A percentile compares a stretch with the other conserved stretches of the same genome.
Conservation (phyloP, 2,113 vertebrate species). For the Festucalex cinctus region DNA sequence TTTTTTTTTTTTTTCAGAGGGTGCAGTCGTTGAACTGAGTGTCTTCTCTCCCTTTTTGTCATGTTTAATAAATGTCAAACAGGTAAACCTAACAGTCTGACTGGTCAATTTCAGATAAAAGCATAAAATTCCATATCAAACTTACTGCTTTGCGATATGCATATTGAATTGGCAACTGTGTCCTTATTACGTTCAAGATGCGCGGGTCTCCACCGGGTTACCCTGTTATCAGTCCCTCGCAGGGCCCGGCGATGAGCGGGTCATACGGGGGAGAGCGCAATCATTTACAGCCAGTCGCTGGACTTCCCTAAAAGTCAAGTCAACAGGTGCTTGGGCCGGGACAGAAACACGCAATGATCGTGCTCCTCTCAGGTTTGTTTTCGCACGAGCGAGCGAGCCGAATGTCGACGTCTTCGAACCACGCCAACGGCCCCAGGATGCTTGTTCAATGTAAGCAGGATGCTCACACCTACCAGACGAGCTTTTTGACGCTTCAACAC, state of each 20-base stretch:
- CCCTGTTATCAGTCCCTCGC: neutral
- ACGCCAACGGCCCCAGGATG: neutral
- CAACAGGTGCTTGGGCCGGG: neutral
- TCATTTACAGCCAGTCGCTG: neutral
- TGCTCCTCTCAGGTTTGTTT: neutral
- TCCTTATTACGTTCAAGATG: neutral
- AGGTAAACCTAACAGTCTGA: too few relatives aligned
- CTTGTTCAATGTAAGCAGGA: slow-evolving; percentile 1
- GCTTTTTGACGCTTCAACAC: neutral
- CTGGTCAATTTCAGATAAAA: too few relatives aligned
- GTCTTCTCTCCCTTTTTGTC: too few relatives aligned
- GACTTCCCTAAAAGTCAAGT: neutral
- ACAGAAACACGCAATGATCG: neutral
- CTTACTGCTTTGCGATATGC: too few relatives aligned
- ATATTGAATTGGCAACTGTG: too few relatives aligned
- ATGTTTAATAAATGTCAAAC: too few relatives aligned
- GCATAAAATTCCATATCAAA: too few relatives aligned
- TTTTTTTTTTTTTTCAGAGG: too few relatives aligned
- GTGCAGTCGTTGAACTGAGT: too few relatives aligned
- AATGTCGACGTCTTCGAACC: neutral
- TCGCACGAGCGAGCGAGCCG: too few relatives aligned
- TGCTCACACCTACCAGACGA: neutral
- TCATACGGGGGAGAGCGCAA: neutral
- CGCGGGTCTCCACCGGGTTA: neutral
- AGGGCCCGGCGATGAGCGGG: neutral